phyloP scores from a whole-genome alignment of 2,113 vertebrate species.

The Callocephalon fimbriatum region DNA sequence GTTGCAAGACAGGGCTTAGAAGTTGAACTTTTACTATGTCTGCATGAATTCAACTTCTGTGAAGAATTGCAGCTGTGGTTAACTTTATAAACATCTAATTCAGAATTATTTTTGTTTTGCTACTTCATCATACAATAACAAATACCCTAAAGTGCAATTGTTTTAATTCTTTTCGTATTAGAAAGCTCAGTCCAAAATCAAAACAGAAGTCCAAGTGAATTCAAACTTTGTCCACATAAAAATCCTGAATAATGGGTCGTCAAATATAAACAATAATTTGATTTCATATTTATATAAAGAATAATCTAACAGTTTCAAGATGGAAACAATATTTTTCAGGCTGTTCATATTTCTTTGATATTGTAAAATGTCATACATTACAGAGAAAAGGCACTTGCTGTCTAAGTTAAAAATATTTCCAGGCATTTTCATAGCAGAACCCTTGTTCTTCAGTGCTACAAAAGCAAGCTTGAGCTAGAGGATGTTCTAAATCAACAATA shows the following conservation, averaged over 20 bases:
- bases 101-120: neutral
- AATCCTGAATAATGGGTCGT: neutral
- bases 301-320: neutral
- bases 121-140: neutral
- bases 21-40: neutral
- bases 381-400: neutral
- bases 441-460: fast-evolving
- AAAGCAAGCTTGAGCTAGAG: neutral
- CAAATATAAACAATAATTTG: neutral
- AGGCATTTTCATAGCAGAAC: neutral
- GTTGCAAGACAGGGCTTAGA: neutral
- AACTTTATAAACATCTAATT: neutral
- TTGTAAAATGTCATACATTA: neutral
- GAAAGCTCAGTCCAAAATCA: neutral
- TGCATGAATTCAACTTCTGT: neutral
- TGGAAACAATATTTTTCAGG: neutral
- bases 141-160: neutral
- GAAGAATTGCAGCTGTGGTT: neutral
- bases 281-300: neutral
- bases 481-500: slow-evolving; percentile 32
- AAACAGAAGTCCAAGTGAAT: neutral
- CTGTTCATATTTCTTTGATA: neutral
- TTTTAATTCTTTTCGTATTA: neutral
- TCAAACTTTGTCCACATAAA: neutral
- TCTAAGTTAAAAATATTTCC: neutral